Evolutionary conservation across 2,113 vertebrate genomes (phyloP), one percentile per base, ranked within the genome.

Genomic region (Urocolius indicus): DNA sequence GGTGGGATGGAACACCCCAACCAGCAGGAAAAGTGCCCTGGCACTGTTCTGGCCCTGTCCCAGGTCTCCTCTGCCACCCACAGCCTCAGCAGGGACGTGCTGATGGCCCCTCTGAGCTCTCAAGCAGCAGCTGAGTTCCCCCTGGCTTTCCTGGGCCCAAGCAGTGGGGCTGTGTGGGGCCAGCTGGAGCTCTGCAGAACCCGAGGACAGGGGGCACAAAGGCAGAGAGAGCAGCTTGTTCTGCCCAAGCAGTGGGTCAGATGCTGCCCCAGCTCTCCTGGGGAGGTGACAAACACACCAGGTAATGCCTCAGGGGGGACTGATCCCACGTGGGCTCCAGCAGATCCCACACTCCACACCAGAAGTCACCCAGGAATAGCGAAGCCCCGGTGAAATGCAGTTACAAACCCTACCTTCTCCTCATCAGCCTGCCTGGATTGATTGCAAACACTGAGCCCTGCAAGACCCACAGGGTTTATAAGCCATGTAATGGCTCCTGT

Each of bases 381-480:
- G 20, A 86, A 85, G 49, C 81, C 29, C 38, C 23, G 36, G 22
- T 54, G 82, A 86, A 87, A 46, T 94, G 62, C 49, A 61, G 73
- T 87, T 90, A 68, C 61, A 84, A 87, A 88, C 32, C 41, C 66
- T 88, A 57, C 36, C 62, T 95, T 79, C 73, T 75, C 36, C 78
- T 84, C 62, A 83, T 52, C 82, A 84, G 2, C 29, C 63, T 38
- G 6, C 11, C 27, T 84, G 68, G 88, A 93, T 30, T 85, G 68
- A 94, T 46, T 90, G 81, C 55, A 52, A 83, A 84, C 66, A 46
- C 76, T 43, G 63, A 89, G 66, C 59, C 55, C 82, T 87, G 59
- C 66, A 84, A 77, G 86, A 74, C 38, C 74, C 77, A 68, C 74
- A 65, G 51, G 88, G 52, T 87, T 91, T 80, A 89, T 88, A 83